Conservation (phyloP, 2,888 invertebrate genomes). For the Theretra japonica region DNA sequence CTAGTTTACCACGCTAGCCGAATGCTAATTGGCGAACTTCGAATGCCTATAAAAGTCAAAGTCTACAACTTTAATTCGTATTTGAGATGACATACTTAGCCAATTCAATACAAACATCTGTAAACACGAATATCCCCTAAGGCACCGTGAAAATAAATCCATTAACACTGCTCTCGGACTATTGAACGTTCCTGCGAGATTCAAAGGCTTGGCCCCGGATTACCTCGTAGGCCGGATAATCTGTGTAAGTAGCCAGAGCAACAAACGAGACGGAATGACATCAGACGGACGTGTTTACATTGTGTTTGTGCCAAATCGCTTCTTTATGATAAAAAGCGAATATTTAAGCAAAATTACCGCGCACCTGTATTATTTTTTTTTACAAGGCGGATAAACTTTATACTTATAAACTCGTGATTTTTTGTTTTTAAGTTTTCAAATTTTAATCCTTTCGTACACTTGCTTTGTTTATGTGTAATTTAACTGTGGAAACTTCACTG, state of each 20-base stretch:
- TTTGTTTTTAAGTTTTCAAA: too few relatives aligned
- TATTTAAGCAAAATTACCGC: background rate
- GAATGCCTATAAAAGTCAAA: too few relatives aligned
- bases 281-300: slow-evolving; percentile 12
- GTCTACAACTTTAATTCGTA: too few relatives aligned
- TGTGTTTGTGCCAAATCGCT: slow-evolving; percentile 3
- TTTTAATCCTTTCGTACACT: too few relatives aligned
- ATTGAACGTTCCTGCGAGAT: slow-evolving; percentile 4
- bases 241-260: slow-evolving; percentile 5
- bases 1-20: too few relatives aligned
- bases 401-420: too few relatives aligned
- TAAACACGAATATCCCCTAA: background rate
- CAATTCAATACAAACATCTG: background rate
- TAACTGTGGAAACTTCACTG: too few relatives aligned
- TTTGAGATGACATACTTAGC: too few relatives aligned
- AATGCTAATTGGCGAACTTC: too few relatives aligned
- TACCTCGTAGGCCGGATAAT: slow-evolving; percentile 18
- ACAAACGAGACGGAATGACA: slow-evolving; percentile 14
- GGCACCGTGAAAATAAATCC: background rate
- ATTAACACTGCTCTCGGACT: background rate
- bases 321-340: slow-evolving; percentile 1
- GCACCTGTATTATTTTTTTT: too few relatives aligned
- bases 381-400: too few relatives aligned
- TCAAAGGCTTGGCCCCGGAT: background rate
- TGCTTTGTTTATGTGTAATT: too few relatives aligned